Base-by-base conservation (phyloP, 2,888 invertebrate genomes). In the Steinernema hermaphroditum region DNA sequence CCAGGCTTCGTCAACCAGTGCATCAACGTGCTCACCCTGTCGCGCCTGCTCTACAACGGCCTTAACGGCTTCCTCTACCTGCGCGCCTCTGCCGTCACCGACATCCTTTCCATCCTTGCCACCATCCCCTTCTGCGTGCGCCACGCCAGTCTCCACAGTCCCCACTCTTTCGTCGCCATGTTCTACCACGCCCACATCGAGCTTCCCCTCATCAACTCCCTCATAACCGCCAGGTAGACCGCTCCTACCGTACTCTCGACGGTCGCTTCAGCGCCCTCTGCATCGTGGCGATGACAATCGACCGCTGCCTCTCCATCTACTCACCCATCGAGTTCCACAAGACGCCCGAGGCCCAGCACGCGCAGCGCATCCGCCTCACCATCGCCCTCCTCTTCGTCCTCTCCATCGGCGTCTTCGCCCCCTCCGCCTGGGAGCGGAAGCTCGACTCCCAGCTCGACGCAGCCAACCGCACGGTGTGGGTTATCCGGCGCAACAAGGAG, bases 21-120 rank as follows among this genome's bases (percentile, higher is more conserved):
- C 77, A 71, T 86, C 77, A 79, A 84, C 80, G 76, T 87, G 77
- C 82, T 86, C 80, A 79, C 84, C 70, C 74, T 87, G 79, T 62
- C 62, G 32, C 62, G 62, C 2, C 32, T 62, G 12, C 62, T 62
- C 62, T 62, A 27, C 62, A 50, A 85, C 72, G 73, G 87, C 69
- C 74, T 84, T 29, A 77, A 77, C 16, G 81, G 81, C 68, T 84
- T 83, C 72, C 75, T 81, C 19, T 84, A 83, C 71, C 75, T 84
- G 16, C 82, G 80, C 91, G 92, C 92, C 71, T 91, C 92, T 83
- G 92, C 92, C 22, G 90, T 91, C 1, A 92, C 92, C 2, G 92
- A 92, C 49, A 89, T 92, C 54, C 88, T 92, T 84, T 92, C 92
- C 19, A 91, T 92, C 80, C 85, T 91, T 44, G 91, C 92, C 82